phyloP scores from a whole-genome alignment of 2,113 vertebrate genomes.

The Coturnix japonica region DNA sequence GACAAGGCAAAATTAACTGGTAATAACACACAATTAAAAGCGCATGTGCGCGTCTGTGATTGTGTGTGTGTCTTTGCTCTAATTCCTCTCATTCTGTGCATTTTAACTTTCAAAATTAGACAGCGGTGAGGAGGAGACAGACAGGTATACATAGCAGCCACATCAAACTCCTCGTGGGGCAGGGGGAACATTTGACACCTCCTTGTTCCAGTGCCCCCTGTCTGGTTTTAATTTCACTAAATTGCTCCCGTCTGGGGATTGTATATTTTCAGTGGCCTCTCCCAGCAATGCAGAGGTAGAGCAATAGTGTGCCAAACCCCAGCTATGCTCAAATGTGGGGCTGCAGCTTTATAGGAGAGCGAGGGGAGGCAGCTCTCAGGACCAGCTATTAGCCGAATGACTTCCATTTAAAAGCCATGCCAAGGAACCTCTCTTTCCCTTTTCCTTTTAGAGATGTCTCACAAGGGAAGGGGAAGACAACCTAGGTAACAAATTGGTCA shows the following conservation, averaged over 20 bases:
- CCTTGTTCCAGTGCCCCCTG: conserved; percentile 70
- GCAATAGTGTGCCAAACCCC: conserved; percentile 63
- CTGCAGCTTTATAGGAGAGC: conserved; percentile 15
- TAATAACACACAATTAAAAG: conserved; percentile 75
- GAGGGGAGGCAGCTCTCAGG: not conserved
- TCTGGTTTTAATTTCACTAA: conserved; percentile 84
- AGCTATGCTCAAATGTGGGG: conserved; percentile 39
- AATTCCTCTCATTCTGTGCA: conserved; percentile 62
- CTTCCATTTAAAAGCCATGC: not conserved
- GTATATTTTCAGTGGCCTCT: conserved; percentile 83
- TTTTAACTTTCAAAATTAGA: conserved; percentile 65
- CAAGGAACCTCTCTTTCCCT: not conserved
- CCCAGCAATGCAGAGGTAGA: conserved; percentile 71
- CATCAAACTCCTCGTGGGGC: conserved; percentile 78
- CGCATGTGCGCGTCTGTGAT: conserved; percentile 32
- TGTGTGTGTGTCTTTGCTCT: conserved; percentile 5
- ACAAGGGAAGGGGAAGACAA: not conserved
- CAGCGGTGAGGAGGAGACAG: conserved; percentile 56
- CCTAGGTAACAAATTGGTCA: not conserved
- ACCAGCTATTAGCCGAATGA: not conserved
- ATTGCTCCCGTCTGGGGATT: conserved; percentile 83
- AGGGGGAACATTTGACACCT: conserved; percentile 80
- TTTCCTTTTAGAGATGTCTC: not conserved
- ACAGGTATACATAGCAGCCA: conserved; percentile 72
- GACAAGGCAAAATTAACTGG: conserved; percentile 69